A percentile compares a stretch with the other conserved stretches of the same genome.
phyloP scores from a whole-genome alignment of 2,888 invertebrate species.

The Sarcophaga subvicina region DNA sequence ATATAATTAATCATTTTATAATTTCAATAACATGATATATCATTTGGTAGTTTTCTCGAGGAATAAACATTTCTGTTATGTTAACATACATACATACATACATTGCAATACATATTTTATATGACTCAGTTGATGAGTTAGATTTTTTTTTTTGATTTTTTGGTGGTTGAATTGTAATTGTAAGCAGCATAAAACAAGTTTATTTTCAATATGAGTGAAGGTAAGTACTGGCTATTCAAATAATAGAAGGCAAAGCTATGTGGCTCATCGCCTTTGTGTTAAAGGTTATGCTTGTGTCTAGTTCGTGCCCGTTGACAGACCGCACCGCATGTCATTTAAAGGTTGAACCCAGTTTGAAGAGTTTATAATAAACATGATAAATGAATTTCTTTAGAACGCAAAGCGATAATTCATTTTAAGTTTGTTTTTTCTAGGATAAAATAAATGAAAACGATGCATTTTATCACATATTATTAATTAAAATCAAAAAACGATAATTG shows the following conservation, averaged over 20 bases:
- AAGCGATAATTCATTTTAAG: background rate
- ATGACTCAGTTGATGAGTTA: too few relatives aligned
- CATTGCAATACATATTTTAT: too few relatives aligned
- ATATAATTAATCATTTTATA: too few relatives aligned
- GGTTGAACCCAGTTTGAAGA: constrained; percentile 42
- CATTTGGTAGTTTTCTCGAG: too few relatives aligned
- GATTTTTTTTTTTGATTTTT: too few relatives aligned
- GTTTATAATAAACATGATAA: constrained; percentile 28
- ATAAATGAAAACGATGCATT: background rate
- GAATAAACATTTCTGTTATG: too few relatives aligned
- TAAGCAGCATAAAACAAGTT: background rate
- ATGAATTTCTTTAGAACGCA: background rate
- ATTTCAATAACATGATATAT: too few relatives aligned
- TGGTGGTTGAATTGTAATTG: too few relatives aligned
- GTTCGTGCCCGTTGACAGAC: constrained; percentile 76
- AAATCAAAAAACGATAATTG: too few relatives aligned
- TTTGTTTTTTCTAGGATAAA: background rate
- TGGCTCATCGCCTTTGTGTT: constrained; percentile 67
- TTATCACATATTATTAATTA: background rate
- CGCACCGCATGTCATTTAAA: constrained; percentile 44
- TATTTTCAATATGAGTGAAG: background rate
- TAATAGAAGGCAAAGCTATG: constrained; percentile 24
- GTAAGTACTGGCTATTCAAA: constrained; percentile 17
- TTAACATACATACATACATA: too few relatives aligned
- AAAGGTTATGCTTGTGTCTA: constrained; percentile 78